phyloP scores from a whole-genome alignment of 2,888 invertebrate species.

The Automeris io region DNA sequence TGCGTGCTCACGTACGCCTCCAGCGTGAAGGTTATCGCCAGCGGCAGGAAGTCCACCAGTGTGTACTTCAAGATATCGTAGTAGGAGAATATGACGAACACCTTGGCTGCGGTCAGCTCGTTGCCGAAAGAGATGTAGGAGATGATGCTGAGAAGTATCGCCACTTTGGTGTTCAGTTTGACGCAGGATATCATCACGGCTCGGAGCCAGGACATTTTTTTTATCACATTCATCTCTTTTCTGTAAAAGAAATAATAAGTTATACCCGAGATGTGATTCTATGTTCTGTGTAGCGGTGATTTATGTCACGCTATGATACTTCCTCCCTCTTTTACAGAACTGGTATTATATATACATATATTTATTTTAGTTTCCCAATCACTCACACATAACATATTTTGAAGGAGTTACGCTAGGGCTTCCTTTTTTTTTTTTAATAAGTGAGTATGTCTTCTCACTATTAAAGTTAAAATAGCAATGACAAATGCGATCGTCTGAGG shows the following conservation, averaged over 20 bases:
- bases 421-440: too few species aligned
- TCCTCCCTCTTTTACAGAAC: too few species aligned
- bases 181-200: constrained; percentile 84
- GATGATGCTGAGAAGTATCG: constrained; percentile 85
- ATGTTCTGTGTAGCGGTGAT: too few species aligned
- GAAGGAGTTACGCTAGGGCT: too few species aligned
- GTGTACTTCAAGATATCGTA: constrained; percentile 88
- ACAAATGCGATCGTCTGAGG: too few species aligned
- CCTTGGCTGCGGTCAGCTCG: constrained; percentile 82
- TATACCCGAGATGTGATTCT: neutral
- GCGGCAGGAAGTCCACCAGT: constrained; percentile 88
- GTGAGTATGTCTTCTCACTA: too few species aligned
- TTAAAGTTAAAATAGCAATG: too few species aligned
- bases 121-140: constrained; percentile 81
- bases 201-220: constrained; percentile 80
- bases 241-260: constrained; percentile 34
- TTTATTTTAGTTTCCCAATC: too few species aligned
- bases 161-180: constrained; percentile 86
- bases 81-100: constrained; percentile 88
- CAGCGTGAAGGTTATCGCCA: constrained; percentile 84
- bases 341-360: too few species aligned
- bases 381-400: too few species aligned
- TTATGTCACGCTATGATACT: too few species aligned
- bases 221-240: constrained; percentile 82
- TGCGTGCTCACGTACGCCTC: constrained; percentile 86